Evolutionary conservation across 1,140 invertebrate genomes (phyloP).

Genomic region (Eumaeus atala): DNA sequence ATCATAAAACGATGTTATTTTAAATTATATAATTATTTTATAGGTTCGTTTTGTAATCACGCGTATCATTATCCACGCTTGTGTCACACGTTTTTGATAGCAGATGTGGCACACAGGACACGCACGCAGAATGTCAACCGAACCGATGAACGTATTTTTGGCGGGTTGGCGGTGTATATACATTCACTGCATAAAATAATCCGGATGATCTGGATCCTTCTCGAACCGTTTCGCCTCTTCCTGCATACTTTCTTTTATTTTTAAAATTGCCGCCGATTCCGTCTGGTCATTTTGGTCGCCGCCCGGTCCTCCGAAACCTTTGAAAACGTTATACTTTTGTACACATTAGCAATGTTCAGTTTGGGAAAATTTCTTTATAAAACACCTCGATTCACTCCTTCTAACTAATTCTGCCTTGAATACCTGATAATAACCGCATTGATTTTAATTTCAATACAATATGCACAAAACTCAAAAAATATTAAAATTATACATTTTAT

Average conservation of each 20-base stretch:
- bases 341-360: slow-evolving; percentile 27
- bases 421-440: slow-evolving; percentile 11
- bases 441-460: slow-evolving; percentile 4
- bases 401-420: background rate
- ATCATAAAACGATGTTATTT: no score
- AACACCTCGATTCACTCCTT: background rate
- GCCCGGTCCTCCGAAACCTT: slow-evolving; percentile 72
- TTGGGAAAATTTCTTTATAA: slow-evolving; percentile 13
- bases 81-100: slow-evolving; percentile 10
- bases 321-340: slow-evolving; percentile 32
- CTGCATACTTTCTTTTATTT: slow-evolving; percentile 99
- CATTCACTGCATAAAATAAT: slow-evolving; percentile 93
- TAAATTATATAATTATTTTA: no score
- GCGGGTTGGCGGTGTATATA: slow-evolving; percentile 21
- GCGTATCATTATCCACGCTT: background rate
- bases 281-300: slow-evolving; percentile 90
- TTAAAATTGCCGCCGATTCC: slow-evolving; percentile 98
- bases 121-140: slow-evolving; percentile 6
- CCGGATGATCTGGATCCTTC: slow-evolving; percentile 97
- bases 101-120: background rate
- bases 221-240: slow-evolving; percentile 99
- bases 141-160: slow-evolving; percentile 4
- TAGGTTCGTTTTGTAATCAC: no score
- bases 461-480: background rate
- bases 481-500: no score